Base-by-base conservation (phyloP, 2,797 vertebrate species). In the Toxotes lorentzi region DNA sequence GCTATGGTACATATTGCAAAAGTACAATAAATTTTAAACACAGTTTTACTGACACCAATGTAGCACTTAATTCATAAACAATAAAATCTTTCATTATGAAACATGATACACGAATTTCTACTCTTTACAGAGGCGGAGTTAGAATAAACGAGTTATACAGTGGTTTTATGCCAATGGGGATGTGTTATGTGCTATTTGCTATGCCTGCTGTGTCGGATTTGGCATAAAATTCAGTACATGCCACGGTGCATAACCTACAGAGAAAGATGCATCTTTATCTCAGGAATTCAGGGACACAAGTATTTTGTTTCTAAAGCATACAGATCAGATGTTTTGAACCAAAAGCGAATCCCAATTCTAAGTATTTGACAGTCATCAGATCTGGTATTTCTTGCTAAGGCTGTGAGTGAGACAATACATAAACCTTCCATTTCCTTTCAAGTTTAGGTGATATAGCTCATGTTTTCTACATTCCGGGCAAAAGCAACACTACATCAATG, bases 341-440 rank as follows among this genome's bases (percentile, higher is more conserved):
- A 53, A 64, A 76, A 64, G 4, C 7, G 58, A 56, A 38, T 41
- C 14, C 23, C 34, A 21, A 11, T 60, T 63, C 43, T 65, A 50
- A 66, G 11, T 51, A 5, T 23, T 7, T 35, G 5, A 24, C 10
- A 69, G 32, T 62, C 34, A 8, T 58, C 19, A 72, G 7, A 27
- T 35, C 16, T 30, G n/a, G 9, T 27, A 7, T 58, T 48, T 58
- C 41, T 9, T 50, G n/a, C 13, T 34, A n/a, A 9, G 40, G 23
- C n/a, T 30, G 11, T 32, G 13, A 34, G 13, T 32, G 14, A 35
- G 21, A 57, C 6, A 17, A 24, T 14, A 24, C 23, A 53, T 27
- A 14, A 27, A 53, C 23, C 23, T 32, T 16, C 19, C 27, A 19
- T 2, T 19, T 16, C 14, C 27, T 4, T 57, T 57, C 8, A 57